Base-by-base conservation (phyloP, 2,888 invertebrate species). In the Flexamia atlantica region DNA sequence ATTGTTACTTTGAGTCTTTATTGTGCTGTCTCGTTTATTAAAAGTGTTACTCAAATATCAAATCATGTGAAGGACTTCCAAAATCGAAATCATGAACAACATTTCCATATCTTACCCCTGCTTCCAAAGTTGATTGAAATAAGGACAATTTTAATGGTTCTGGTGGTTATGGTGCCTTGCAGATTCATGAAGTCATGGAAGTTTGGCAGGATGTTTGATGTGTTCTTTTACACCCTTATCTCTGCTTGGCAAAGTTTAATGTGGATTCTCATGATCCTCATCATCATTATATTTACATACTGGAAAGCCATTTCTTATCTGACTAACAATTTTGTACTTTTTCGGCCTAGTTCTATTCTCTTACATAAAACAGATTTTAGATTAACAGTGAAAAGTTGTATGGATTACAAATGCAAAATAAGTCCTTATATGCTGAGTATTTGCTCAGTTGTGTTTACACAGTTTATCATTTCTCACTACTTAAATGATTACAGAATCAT, bases 301-400 rank as follows among this genome's bases (percentile, higher is more conserved):
- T 68, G 68, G 68, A 68, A 23, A 32, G 4, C 7, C 3, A 32
- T 68, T 30, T 7, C 14, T 5, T 30, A 30, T 30, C 1, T 30
- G 5, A 4, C 30, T 9, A 68, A 68, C n/a, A 7, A 32, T 68
- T 68, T 68, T 7, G 14, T 60, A 17, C 28, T 17, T 5, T 30
- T n/a, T 2, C 12, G 14, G 36, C 12, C 30, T 7, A 7, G 7
- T n/a, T 30, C 9, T 30, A n/a, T 32, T 17, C n/a, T 68, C 4
- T n/a, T 68, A 68, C 36, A 32, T 30, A 68, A 68, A 30, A 3
- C n/a, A 30, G 32, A 68, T 32, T 68, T 68, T 68, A 28, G 10
- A 68, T 30, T 14, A 14, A 68, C 36, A 4, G 68, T 68, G 14
- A 30, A 32, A 4, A 28, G 36, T 30, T 68, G 68, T 68, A 12